Conservation (phyloP, 2,888 invertebrate species). For the Parochlus steinenii region DNA sequence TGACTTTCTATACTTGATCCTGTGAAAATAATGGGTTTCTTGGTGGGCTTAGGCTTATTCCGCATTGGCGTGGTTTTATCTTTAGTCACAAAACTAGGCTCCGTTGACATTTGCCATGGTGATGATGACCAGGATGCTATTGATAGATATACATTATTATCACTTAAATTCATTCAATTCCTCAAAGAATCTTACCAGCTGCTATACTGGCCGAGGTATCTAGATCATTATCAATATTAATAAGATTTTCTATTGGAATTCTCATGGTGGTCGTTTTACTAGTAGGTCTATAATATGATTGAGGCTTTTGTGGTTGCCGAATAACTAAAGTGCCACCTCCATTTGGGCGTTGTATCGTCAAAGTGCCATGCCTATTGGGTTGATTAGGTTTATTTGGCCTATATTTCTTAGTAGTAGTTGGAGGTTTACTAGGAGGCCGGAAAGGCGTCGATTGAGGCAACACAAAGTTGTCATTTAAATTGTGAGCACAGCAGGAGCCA, state of each 20-base stretch:
- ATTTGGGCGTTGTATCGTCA: slow-evolving; percentile 31
- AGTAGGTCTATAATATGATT: no score
- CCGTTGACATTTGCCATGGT: slow-evolving; percentile 64
- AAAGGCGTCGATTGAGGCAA: slow-evolving; percentile 26
- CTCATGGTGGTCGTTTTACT: slow-evolving; percentile 6
- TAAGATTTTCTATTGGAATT: slow-evolving; percentile 7
- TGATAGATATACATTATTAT: slow-evolving; percentile 1
- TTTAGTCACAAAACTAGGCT: slow-evolving; percentile 61
- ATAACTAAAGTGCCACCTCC: slow-evolving; percentile 31
- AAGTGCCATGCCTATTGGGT: slow-evolving; percentile 20
- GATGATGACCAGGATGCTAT: slow-evolving; percentile 32
- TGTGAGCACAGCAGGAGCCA: slow-evolving; percentile 74
- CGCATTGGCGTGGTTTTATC: slow-evolving; percentile 39
- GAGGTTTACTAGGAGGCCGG: slow-evolving; percentile 19
- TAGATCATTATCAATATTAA: slow-evolving; percentile 7
- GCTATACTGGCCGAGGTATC: slow-evolving; percentile 10
- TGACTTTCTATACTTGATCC: slow-evolving; percentile 16
- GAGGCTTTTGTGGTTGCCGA: slow-evolving; percentile 19
- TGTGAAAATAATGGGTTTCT: slow-evolving; percentile 32
- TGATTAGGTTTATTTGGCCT: no score
- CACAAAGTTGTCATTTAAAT: slow-evolving; percentile 38
- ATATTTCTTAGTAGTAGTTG: slow-evolving; percentile 5
- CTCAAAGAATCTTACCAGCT: slow-evolving; percentile 9
- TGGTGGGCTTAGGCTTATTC: slow-evolving; percentile 50
- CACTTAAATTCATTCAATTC: background rate